phyloP scores from a whole-genome alignment of 1,140 invertebrate species.

The Panagrolaimus sp. region DNA sequence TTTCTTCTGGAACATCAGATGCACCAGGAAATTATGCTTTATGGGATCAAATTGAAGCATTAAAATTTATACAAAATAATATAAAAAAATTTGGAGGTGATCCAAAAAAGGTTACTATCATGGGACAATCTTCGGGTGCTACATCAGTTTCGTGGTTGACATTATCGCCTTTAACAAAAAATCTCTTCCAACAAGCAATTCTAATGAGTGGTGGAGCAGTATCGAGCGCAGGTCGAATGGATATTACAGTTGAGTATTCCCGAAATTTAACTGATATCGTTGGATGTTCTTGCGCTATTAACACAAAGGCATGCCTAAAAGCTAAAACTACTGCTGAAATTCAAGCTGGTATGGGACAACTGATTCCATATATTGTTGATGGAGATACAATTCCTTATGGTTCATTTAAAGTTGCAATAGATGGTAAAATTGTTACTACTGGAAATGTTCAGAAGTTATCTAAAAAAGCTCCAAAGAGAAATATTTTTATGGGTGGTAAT shows the following conservation, averaged over 20 bases:
- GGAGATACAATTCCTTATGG: neutral
- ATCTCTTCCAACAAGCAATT: neutral
- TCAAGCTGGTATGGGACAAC: neutral
- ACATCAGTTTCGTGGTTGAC: slow-evolving; percentile 73
- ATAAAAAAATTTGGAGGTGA: slow-evolving; percentile 45
- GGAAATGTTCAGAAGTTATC: neutral
- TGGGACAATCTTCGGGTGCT: slow-evolving; percentile 67
- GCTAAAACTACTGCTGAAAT: neutral
- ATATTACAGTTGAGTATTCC: neutral
- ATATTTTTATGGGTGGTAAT: neutral
- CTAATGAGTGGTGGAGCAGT: neutral
- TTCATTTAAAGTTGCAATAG: neutral
- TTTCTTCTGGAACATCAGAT: neutral
- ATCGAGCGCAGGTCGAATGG: neutral
- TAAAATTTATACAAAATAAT: slow-evolving; percentile 45
- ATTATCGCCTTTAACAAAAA: slow-evolving; percentile 56
- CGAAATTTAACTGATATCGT: neutral
- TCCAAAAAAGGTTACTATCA: slow-evolving; percentile 58
- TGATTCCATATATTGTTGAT: neutral
- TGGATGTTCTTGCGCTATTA: neutral
- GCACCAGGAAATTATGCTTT: slow-evolving; percentile 20
- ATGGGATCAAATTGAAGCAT: slow-evolving; percentile 26
- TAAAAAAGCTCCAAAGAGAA: neutral
- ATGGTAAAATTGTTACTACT: neutral
- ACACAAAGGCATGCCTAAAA: neutral